Evolutionary conservation across 2,888 invertebrate genomes (phyloP), one percentile per base, ranked within the genome.

Genomic region (Ischnus inquisitorius): DNA sequence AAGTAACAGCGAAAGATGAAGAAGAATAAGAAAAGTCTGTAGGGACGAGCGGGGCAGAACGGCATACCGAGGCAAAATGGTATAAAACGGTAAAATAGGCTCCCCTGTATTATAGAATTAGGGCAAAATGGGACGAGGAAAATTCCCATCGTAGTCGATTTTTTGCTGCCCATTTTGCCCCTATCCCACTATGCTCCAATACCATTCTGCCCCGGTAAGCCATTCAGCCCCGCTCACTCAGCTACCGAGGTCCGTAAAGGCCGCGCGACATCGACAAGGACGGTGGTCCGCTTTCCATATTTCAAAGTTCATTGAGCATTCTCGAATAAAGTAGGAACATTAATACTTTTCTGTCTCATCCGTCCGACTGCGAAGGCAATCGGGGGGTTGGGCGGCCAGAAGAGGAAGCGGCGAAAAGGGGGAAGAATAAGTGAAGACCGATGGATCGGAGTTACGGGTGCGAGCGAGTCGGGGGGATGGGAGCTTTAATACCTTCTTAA

Each of bases 401-500:
- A 41, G 51, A 62, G 34, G 48, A 64, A 39, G 51, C 12, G 64
- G 25, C 41, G 51, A 19, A 5, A 1, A 34, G 82, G 69, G 62
- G 77, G 85, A 74, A 67, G 85, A 74, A 67, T 83, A 62, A 85
- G 82, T 85, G 74, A 62, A 79, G 78, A 79, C 57, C 28, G 65
- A 72, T 65, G 22, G 34, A 16, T 51, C n/a, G 48, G 60, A 16
- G 14, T 57, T 72, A 74, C 48, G 51, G 79, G 57, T 69, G 77
- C 69, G 62, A 72, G 69, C 10, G 68, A 78, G 64, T 1, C 3
- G 28, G 41, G 85, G 79, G 86, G 87, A 86, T 85, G 87, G 88
- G 90, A 89, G 90, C 74, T 91, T 91, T 91, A 92, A 93, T 93
- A 92, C 91, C 92, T 91, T 93, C 93, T 93, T 92, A 93, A 92